Conservation (phyloP, 1,140 invertebrate species). For the Drosophila repleta region DNA sequence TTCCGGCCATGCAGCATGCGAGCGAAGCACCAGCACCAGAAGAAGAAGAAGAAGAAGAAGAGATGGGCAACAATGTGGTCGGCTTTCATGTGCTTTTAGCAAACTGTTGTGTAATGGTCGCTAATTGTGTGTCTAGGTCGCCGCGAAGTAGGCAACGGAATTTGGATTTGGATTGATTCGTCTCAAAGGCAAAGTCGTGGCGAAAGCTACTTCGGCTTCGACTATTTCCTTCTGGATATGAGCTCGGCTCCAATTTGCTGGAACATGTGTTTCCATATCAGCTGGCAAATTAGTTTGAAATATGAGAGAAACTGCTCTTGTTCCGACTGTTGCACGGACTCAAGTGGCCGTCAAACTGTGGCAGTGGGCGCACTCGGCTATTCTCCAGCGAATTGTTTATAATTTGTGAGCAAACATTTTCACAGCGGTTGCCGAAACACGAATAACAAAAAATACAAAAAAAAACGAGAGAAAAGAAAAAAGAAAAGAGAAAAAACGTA, state of each 20-base stretch:
- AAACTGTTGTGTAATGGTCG: constrained; percentile 21
- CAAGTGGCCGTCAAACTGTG: constrained; percentile 42
- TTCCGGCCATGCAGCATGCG: constrained; percentile 29
- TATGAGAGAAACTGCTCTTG: neutral
- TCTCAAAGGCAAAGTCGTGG: constrained; percentile 8
- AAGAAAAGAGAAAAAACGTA: constrained; percentile 7
- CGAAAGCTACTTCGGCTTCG: constrained; percentile 7
- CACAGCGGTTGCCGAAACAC: constrained; percentile 31
- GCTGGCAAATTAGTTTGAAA: constrained; percentile 26
- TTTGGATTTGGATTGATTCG: no score
- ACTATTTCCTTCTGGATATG: no score
- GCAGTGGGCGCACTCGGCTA: constrained; percentile 12
- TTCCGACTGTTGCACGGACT: constrained; percentile 12
- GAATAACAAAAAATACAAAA: constrained; percentile 10
- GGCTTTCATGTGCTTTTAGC: constrained; percentile 7
- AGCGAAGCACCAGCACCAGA: no score
- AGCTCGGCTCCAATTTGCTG: no score
- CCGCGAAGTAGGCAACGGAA: neutral
- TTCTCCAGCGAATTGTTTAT: constrained; percentile 70
- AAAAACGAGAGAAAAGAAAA: neutral
- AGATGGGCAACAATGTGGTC: constrained; percentile 2
- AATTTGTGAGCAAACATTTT: constrained; percentile 65
- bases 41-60: neutral
- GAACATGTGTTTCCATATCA: neutral
- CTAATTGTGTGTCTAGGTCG: constrained; percentile 28